Evolutionary conservation across 2,888 invertebrate species (phyloP).

Genomic region (Temnothorax rugatulus): DNA sequence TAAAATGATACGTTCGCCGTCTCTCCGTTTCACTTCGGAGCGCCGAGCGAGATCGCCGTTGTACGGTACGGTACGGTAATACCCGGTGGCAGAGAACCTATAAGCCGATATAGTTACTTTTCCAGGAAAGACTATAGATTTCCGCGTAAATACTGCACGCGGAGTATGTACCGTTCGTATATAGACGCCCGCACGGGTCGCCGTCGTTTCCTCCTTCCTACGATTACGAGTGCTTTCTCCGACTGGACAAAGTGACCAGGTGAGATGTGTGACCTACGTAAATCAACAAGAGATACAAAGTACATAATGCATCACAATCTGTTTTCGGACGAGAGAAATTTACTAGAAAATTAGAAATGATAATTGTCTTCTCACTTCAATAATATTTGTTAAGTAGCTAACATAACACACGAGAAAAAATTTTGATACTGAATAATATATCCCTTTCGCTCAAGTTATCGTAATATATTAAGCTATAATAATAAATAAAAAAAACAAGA

Average conservation of each 20-base stretch:
- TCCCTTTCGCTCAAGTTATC: background rate
- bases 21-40: conserved; percentile 25
- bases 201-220: background rate
- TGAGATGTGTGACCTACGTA: conserved; percentile 4
- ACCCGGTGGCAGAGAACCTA: conserved; percentile 30
- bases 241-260: conserved; percentile 14
- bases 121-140: conserved; percentile 61
- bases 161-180: background rate
- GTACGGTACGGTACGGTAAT: conserved; percentile 59
- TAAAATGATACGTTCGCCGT: conserved; percentile 45
- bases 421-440: background rate
- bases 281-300: background rate
- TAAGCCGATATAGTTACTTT: conserved; percentile 49
- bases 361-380: background rate
- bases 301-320: background rate
- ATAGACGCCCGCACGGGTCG: conserved; percentile 20
- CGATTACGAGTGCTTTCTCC: conserved; percentile 27
- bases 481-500: background rate
- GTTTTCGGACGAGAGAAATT: background rate
- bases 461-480: background rate
- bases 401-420: background rate
- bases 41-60: conserved; percentile 29
- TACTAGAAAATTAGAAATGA: background rate
- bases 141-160: conserved; percentile 57
- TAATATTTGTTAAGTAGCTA: background rate